Evolutionary conservation across 2,113 vertebrate species (phyloP), one percentile per base, ranked within the genome.

Genomic region (Varanus komodoensis): DNA sequence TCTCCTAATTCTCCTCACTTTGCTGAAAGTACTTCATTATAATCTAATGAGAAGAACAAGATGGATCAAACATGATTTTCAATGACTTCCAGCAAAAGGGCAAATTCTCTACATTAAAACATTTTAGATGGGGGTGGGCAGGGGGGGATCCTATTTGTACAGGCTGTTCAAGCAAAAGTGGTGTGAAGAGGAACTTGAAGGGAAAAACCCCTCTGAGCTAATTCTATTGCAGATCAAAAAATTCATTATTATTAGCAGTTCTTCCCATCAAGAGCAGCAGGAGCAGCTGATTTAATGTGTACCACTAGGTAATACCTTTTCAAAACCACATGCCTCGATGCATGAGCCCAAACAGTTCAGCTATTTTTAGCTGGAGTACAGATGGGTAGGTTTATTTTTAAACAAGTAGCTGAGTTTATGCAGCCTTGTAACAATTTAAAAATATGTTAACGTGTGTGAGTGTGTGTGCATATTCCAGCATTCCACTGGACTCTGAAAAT

Each of bases 1-100:
- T 44, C n/a, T 0, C 0, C 23, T 74, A 80, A 74, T 84, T n/a
- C 6, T n/a, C 15, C 0, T 0, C 0, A 44, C 54, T 67, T 68
- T 21, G 8, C 1, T 79, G 67, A 50, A 74, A 87, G 44, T 83
- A 61, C 44, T 78, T 88, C 7, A 4, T 54, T 84, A 85, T 25
- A 4, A 0, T 73, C 21, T 5, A 52, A 89, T 54, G 82, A 69
- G 4, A 23, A 77, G 89, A 92, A 86, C 15, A 7, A 48, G 69
- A 81, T 34, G 87, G 29, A 87, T 52, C 74, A 84, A 86, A 48
- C 78, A 52, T 21, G 44, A 11, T 79, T 2, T 69, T 67, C 21
- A 0, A 68, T 48, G 12, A 61, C 78, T 81, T 90, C 81, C 84
- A 89, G 67, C 0, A 12, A 77, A 84, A 86, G 67, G 27, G 82